These are phyloP conservation scores for Oreortyx pictus DNA, from an alignment of 2,797 vertebrate species.

Conservation along the genomic window DNA sequence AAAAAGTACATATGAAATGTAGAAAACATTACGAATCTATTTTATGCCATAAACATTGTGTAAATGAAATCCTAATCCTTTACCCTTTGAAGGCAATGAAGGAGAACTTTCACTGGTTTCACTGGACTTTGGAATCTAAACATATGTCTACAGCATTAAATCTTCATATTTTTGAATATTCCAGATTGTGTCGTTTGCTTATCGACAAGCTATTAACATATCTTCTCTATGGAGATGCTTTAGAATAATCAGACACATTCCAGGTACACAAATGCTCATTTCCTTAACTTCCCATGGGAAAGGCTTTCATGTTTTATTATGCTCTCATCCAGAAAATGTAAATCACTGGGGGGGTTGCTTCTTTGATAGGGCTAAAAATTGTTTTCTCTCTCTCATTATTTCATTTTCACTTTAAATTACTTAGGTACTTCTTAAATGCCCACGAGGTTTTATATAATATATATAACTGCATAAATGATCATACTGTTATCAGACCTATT, in stretches of 20 bases:
- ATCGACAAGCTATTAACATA: background rate
- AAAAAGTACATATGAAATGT: background rate
- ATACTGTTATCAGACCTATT: background rate
- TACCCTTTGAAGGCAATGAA: background rate
- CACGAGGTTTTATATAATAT: background rate
- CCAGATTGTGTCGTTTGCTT: background rate
- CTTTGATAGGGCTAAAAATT: background rate
- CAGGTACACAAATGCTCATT: background rate
- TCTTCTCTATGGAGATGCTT: background rate
- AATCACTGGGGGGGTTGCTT: background rate
- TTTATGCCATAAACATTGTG: background rate
- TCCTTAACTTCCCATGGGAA: background rate
- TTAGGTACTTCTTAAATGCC: background rate
- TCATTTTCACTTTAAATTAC: background rate
- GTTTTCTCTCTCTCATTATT: background rate
- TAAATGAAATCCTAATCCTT: background rate
- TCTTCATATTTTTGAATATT: background rate
- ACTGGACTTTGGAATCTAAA: background rate
- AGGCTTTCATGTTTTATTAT: background rate
- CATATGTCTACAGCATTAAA: background rate
- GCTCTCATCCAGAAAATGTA: background rate
- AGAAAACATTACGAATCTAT: background rate
- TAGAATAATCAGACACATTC: background rate
- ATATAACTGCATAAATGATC: constrained; percentile 11
- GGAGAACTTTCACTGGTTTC: background rate